A percentile compares a stretch with the other conserved stretches of the same genome.
phyloP scores from a whole-genome alignment of 2,888 invertebrate genomes.

The Kryphioiulus occultus region DNA sequence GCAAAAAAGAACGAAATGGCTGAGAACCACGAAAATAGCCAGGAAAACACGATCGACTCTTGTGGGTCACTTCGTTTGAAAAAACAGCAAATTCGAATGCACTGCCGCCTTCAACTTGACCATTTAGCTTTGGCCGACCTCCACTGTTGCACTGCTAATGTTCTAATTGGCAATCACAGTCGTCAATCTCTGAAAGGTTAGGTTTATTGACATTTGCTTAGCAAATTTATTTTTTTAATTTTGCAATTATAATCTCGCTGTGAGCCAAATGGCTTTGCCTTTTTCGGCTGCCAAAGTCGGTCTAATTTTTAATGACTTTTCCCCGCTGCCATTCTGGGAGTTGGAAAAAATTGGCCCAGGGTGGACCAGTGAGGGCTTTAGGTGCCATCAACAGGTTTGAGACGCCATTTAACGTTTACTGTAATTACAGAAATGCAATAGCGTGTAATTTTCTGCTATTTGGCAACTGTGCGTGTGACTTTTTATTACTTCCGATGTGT shows the following conservation, averaged over 20 bases:
- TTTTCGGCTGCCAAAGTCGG: not conserved
- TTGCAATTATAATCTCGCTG: not conserved
- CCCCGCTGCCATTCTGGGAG: not conserved
- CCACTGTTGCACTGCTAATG: not conserved
- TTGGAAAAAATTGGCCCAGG: not conserved
- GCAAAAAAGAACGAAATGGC: not conserved
- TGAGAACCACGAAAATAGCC: not conserved
- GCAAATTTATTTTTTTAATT: not conserved
- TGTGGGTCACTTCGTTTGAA: not conserved
- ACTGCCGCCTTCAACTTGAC: not conserved
- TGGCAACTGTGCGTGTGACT: not conserved
- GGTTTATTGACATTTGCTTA: slow-evolving; percentile 26
- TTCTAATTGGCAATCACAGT: not conserved
- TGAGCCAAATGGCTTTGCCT: not conserved
- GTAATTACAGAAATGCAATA: slow-evolving; percentile 15
- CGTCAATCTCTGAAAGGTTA: not conserved
- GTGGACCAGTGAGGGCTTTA: not conserved
- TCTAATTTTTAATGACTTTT: slow-evolving; percentile 2
- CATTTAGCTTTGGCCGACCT: not conserved
- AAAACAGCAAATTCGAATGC: not conserved
- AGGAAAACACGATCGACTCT: not conserved
- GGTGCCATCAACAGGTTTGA: not conserved
- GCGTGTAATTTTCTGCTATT: slow-evolving; percentile 7
- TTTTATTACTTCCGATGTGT: slow-evolving; percentile 10
- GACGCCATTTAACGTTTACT: not conserved